Evolutionary conservation across 2,888 invertebrate species (phyloP).

Genomic region (Melanostoma scalare): DNA sequence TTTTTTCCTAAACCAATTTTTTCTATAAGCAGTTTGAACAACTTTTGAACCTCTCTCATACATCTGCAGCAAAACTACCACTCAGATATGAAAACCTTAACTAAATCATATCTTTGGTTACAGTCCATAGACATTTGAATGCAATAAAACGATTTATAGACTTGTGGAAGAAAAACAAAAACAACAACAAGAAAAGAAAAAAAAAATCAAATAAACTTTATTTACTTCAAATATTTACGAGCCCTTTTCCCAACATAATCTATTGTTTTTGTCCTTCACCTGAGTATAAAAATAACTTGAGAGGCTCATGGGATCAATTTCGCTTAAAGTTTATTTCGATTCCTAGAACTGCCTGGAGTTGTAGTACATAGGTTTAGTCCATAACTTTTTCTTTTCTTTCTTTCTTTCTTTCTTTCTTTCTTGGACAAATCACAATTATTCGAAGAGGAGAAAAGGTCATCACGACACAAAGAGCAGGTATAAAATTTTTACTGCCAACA

Average conservation of each 20-base stretch:
- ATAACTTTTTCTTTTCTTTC: constrained; percentile 46
- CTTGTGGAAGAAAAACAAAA: constrained; percentile 15
- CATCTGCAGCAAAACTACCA: no score
- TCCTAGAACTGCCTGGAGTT: constrained; percentile 30
- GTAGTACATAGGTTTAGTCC: constrained; percentile 17
- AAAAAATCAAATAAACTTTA: no score
- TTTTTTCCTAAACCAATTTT: no score
- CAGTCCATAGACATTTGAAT: constrained; percentile 3
- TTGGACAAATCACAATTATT: constrained; percentile 57
- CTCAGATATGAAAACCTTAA: no score
- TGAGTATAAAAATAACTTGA: constrained; percentile 57
- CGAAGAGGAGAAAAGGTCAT: constrained; percentile 18
- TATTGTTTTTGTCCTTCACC: constrained; percentile 59
- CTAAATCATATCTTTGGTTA: no score
- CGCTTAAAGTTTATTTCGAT: constrained; percentile 32
- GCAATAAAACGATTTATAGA: constrained; percentile 51
- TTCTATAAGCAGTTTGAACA: no score
- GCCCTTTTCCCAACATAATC: constrained; percentile 47
- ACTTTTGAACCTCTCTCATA: no score
- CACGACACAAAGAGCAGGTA: not conserved
- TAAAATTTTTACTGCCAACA: constrained; percentile 15
- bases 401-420: constrained; percentile 43
- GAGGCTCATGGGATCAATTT: constrained; percentile 67
- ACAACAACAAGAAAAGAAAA: no score
- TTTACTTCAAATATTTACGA: constrained; percentile 32